Evolutionary conservation across 2,888 invertebrate genomes (phyloP).

Genomic region (Ichneumoninae sp.): DNA sequence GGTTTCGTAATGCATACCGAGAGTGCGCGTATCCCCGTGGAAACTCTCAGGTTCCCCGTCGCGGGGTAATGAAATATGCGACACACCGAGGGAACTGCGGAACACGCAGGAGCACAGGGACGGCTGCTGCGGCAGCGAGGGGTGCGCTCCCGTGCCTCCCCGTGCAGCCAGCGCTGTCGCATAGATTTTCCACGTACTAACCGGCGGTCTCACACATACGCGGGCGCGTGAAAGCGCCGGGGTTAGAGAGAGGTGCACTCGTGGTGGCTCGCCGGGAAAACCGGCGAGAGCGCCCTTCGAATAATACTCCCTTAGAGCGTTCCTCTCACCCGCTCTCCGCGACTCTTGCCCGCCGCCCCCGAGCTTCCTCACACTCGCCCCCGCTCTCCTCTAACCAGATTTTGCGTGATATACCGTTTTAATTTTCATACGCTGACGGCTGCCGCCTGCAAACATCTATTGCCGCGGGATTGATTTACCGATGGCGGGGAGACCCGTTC

Average conservation of each 20-base stretch:
- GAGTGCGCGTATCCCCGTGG: constrained; percentile 49
- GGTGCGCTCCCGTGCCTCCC: constrained; percentile 37
- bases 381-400: constrained; percentile 61
- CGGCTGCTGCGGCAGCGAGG: constrained; percentile 38
- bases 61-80: constrained; percentile 65
- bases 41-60: constrained; percentile 25
- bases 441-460: constrained; percentile 74
- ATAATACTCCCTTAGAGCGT: constrained; percentile 77
- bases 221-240: constrained; percentile 15
- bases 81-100: constrained; percentile 39
- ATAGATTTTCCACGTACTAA: constrained; percentile 45
- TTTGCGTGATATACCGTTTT: constrained; percentile 74
- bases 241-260: constrained; percentile 20
- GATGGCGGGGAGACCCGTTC: constrained; percentile 58
- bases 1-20: constrained; percentile 57
- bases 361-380: constrained; percentile 31
- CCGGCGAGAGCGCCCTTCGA: constrained; percentile 58
- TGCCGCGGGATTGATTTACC: constrained; percentile 78
- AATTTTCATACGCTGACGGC: constrained; percentile 73
- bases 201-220: constrained; percentile 42
- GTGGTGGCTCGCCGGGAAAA: constrained; percentile 40
- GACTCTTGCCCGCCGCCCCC: constrained; percentile 28
- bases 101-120: constrained; percentile 25
- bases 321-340: background rate
- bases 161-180: constrained; percentile 44